Conservation (phyloP, 2,797 vertebrate species). For the Tokudaia tokunoshimensis region DNA sequence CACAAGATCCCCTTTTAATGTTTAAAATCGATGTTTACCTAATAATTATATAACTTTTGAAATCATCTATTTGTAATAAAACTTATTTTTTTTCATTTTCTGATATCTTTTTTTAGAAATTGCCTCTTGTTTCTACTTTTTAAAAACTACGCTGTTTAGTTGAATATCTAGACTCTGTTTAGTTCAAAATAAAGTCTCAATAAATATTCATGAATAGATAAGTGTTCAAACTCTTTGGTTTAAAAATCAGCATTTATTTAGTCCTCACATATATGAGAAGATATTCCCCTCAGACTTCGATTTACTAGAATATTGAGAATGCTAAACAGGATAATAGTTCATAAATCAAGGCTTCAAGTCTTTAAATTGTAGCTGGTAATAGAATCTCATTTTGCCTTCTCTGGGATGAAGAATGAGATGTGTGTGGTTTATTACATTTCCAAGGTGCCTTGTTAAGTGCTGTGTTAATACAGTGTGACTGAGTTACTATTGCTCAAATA, state of each 20-base stretch:
- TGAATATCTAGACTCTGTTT: not conserved
- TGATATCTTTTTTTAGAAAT: not conserved
- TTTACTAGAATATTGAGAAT: slow-evolving; percentile 4
- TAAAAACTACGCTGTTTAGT: not conserved
- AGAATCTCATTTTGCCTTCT: slow-evolving; percentile 26
- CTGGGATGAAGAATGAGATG: not conserved
- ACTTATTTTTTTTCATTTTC: not conserved
- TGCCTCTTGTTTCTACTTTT: not conserved
- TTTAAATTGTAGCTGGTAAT: not conserved
- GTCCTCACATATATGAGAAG: not conserved
- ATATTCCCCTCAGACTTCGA: not conserved
- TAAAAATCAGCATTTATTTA: not conserved
- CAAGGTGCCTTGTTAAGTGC: not conserved
- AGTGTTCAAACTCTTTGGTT: not conserved
- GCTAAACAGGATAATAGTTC: not conserved
- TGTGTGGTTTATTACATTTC: not conserved
- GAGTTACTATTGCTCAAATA: not conserved
- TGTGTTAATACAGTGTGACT: not conserved
- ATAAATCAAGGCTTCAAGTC: not conserved
- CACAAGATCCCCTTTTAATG: not conserved
- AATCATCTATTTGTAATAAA: not conserved
- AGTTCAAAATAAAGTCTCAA: not conserved
- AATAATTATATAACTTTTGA: slow-evolving; percentile 4
- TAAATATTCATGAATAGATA: slow-evolving; percentile 55
- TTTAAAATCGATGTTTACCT: not conserved